Conservation (phyloP, 2,113 vertebrate species). For the Mellivora capensis region DNA sequence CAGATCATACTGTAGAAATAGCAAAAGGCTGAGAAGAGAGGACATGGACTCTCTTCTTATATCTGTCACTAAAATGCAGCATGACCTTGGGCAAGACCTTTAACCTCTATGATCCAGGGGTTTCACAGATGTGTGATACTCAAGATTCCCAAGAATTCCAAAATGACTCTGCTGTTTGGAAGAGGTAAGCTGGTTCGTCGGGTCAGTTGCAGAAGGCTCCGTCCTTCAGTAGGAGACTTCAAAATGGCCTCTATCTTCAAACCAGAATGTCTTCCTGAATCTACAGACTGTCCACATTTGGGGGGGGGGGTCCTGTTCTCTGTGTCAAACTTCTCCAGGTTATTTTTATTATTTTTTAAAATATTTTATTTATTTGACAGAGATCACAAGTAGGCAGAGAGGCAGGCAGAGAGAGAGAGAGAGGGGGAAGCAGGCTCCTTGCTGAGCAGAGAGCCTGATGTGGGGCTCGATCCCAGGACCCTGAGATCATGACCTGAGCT, state of each 20-base stretch:
- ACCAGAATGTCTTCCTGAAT: not conserved
- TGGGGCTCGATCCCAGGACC: too few relatives aligned
- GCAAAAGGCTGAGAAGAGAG: not conserved
- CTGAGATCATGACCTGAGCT: too few relatives aligned
- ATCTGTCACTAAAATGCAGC: not conserved
- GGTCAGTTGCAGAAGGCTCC: not conserved
- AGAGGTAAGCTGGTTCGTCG: not conserved
- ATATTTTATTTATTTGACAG: too few relatives aligned
- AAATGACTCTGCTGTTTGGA: not conserved
- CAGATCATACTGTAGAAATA: not conserved
- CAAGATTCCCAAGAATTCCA: not conserved
- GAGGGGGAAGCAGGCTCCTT: too few relatives aligned
- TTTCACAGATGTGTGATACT: not conserved
- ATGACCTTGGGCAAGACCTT: not conserved
- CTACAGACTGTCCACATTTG: not conserved
- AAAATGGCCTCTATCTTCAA: not conserved
- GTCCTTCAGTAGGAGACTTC: not conserved
- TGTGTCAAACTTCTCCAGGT: not conserved
- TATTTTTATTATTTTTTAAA: too few relatives aligned
- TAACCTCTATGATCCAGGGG: not conserved
- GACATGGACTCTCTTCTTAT: not conserved
- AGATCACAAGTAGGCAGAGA: too few relatives aligned
- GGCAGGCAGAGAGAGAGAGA: too few relatives aligned
- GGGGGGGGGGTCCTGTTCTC: not conserved
- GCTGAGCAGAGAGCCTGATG: too few relatives aligned